phyloP scores from a whole-genome alignment of 2,797 vertebrate genomes.

The Hafferia zeledoni region DNA sequence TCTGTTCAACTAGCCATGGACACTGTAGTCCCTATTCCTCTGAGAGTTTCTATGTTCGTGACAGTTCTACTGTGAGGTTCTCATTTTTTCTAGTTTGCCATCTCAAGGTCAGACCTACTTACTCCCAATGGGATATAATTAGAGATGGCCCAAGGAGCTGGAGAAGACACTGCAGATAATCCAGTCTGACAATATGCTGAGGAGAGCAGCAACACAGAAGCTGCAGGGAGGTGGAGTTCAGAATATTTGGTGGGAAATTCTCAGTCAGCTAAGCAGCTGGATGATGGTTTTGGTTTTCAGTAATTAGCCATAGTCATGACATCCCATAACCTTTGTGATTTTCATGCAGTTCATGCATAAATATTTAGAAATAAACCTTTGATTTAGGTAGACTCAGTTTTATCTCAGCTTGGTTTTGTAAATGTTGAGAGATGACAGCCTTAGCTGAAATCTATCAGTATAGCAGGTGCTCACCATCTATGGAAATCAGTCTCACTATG shows the following conservation, averaged over 20 bases:
- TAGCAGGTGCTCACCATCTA: conserved; percentile 41
- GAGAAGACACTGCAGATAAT: conserved; percentile 50
- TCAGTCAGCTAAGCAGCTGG: conserved; percentile 15
- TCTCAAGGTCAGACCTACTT: conserved; percentile 18
- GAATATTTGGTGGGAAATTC: conserved; percentile 37
- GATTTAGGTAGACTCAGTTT: conserved; percentile 22
- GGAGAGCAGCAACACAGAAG: conserved; percentile 22
- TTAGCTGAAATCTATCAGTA: neutral
- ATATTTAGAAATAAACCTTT: conserved; percentile 40
- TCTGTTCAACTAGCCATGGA: neutral
- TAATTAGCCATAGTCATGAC: neutral
- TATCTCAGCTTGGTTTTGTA: conserved; percentile 6
- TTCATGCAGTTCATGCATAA: neutral
- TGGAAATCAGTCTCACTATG: conserved; percentile 49
- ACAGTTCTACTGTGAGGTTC: conserved; percentile 2
- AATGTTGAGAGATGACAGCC: conserved; percentile 21
- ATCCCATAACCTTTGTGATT: neutral
- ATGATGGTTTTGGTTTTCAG: conserved; percentile 28
- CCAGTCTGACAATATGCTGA: conserved; percentile 56
- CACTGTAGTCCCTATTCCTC: neutral
- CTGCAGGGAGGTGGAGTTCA: neutral
- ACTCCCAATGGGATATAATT: conserved; percentile 31
- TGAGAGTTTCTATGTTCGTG: neutral
- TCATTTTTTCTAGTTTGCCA: neutral
- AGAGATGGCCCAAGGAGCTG: conserved; percentile 52